Percentiles rank a stretch among this genome's conserved stretches.
These are phyloP conservation scores for Denticeps clupeoides DNA, from an alignment of 2,797 vertebrate genomes.

Conservation along the genomic window DNA sequence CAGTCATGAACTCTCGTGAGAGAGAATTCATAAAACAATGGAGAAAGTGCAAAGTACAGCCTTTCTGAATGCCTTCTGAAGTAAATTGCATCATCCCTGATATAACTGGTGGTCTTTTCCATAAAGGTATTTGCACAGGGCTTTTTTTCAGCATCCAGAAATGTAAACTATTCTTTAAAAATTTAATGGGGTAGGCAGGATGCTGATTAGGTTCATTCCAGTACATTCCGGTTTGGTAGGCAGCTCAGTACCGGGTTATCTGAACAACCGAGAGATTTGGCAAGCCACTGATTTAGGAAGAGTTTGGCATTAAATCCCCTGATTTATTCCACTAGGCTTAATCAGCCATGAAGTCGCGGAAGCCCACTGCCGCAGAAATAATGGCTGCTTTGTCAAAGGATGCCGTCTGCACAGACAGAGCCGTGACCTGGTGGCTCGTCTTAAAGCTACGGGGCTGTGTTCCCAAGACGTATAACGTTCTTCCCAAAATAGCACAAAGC, in stretches of 20 bases:
- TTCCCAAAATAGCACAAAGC: slow-evolving; percentile 31
- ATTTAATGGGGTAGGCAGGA: too few relatives aligned
- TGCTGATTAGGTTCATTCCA: too few relatives aligned
- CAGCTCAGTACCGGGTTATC: background rate
- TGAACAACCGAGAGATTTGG: slow-evolving; percentile 18
- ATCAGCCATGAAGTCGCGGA: slow-evolving; percentile 34
- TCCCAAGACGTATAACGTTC: slow-evolving; percentile 50
- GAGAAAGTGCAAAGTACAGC: slow-evolving; percentile 20
- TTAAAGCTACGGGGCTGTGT: slow-evolving; percentile 50
- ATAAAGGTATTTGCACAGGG: too few relatives aligned
- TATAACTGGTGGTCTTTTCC: too few relatives aligned
- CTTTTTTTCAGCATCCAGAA: too few relatives aligned
- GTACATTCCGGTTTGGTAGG: too few relatives aligned
- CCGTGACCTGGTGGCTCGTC: slow-evolving; percentile 23
- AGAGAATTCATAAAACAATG: slow-evolving; percentile 12
- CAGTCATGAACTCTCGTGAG: slow-evolving; percentile 17
- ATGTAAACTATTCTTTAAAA: too few relatives aligned
- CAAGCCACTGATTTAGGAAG: slow-evolving; percentile 14
- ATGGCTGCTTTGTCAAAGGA: slow-evolving; percentile 52
- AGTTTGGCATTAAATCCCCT: slow-evolving; percentile 22
- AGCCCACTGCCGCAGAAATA: slow-evolving; percentile 42
- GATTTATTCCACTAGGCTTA: slow-evolving; percentile 40
- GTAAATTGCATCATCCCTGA: too few relatives aligned
- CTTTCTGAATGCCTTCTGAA: too few relatives aligned
- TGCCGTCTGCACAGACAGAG: slow-evolving; percentile 32